These are phyloP conservation scores for Salvelinus fontinalis DNA, from an alignment of 2,113 vertebrate genomes.

Conservation along the genomic window DNA sequence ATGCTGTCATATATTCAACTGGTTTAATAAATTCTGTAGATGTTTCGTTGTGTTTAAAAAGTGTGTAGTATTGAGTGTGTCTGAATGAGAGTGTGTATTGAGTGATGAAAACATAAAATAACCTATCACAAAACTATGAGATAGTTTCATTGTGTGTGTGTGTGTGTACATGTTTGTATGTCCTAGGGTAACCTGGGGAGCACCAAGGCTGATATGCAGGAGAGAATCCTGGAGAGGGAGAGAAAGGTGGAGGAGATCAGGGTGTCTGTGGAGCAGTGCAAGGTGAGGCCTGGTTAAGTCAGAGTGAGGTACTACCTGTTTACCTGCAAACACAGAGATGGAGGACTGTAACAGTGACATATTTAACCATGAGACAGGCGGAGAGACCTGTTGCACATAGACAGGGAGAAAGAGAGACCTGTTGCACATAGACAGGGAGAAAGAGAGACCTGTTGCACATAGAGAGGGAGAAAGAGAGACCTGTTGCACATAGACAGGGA, in stretches of 20 bases:
- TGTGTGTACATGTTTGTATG: too few species aligned
- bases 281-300: constrained; percentile 37
- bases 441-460: too few species aligned
- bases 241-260: constrained; percentile 35
- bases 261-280: constrained; percentile 7
- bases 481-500: too few species aligned
- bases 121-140: too few species aligned
- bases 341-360: background rate
- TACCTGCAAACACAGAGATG: background rate
- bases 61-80: background rate
- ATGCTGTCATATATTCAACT: too few species aligned
- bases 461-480: too few species aligned
- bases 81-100: background rate
- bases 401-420: too few species aligned
- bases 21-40: background rate
- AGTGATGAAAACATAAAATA: background rate
- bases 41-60: too few species aligned
- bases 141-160: too few species aligned
- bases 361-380: too few species aligned
- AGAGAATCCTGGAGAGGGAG: constrained; percentile 22
- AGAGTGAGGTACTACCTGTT: background rate
- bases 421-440: too few species aligned
- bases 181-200: constrained; percentile 40
- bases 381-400: too few species aligned
- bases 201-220: constrained; percentile 6